These are phyloP conservation scores for Drosophila nebulosa DNA, from an alignment of 1,140 invertebrate genomes.

Conservation along the genomic window DNA sequence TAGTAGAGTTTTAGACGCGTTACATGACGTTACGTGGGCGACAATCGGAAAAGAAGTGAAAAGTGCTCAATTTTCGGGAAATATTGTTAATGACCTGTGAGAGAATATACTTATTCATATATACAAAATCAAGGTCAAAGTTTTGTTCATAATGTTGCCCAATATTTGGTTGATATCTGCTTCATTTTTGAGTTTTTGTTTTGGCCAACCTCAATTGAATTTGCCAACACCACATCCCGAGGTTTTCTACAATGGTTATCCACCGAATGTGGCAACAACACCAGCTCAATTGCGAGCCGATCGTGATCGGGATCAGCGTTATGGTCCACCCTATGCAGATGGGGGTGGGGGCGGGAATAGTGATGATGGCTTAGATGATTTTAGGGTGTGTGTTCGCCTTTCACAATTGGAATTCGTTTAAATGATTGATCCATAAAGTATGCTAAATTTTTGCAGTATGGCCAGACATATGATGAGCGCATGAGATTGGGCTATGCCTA, in stretches of 20 bases:
- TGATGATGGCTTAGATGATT: slow-evolving; percentile 71
- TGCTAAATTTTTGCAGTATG: slow-evolving; percentile 51
- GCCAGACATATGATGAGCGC: slow-evolving; percentile 74
- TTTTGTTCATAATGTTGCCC: slow-evolving; percentile 28
- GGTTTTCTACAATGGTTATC: slow-evolving; percentile 68
- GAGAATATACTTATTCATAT: too few species aligned
- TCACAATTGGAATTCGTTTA: not conserved
- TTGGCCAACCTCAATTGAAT: slow-evolving; percentile 82
- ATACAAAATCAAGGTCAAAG: slow-evolving; percentile 27
- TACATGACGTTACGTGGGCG: slow-evolving; percentile 66
- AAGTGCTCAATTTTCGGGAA: slow-evolving; percentile 22
- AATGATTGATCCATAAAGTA: not conserved
- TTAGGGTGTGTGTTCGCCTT: slow-evolving; percentile 56
- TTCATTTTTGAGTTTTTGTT: slow-evolving; percentile 13
- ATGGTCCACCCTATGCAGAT: slow-evolving; percentile 72
- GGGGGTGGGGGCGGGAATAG: slow-evolving; percentile 24
- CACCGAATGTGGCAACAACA: slow-evolving; percentile 65
- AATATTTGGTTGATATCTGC: slow-evolving; percentile 28
- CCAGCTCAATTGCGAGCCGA: slow-evolving; percentile 63
- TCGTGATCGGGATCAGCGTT: slow-evolving; percentile 69
- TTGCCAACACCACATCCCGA: slow-evolving; percentile 81
- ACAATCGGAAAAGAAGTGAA: slow-evolving; percentile 31
- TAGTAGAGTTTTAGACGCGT: slow-evolving; percentile 76
- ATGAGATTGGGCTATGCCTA: slow-evolving; percentile 69
- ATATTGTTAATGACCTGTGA: slow-evolving; percentile 64